phyloP scores from a whole-genome alignment of 2,888 invertebrate genomes.

The Blastobasis adustella region DNA sequence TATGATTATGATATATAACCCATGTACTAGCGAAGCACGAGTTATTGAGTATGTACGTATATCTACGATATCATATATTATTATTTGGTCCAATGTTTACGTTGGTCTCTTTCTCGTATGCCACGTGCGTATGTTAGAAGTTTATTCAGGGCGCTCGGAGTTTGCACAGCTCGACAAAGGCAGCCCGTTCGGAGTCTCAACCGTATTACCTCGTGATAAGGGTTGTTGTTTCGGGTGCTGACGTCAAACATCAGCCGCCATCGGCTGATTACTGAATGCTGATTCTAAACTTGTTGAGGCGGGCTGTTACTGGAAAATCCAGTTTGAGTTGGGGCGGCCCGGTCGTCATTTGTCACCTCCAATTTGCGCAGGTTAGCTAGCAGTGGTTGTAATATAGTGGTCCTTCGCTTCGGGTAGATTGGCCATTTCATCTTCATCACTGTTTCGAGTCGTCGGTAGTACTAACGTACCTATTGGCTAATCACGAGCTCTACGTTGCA shows the following conservation, averaged over 20 bases:
- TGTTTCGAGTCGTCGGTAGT: too few species aligned
- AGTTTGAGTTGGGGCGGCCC: conserved; percentile 3
- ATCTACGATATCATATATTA: too few species aligned
- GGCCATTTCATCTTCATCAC: too few species aligned
- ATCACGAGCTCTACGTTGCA: too few species aligned
- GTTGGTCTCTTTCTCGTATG: conserved; percentile 41
- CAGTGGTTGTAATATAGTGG: too few species aligned
- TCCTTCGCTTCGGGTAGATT: too few species aligned
- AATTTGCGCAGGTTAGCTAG: not conserved
- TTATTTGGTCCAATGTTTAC: conserved; percentile 23
- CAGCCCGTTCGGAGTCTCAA: conserved; percentile 17
- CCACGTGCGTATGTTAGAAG: conserved; percentile 37
- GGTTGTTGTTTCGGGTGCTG: not conserved
- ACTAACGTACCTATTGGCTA: too few species aligned
- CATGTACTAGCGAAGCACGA: too few species aligned
- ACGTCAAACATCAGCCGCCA: conserved; percentile 17
- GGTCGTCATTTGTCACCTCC: not conserved
- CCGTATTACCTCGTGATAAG: conserved; percentile 21
- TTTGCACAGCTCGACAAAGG: conserved; percentile 19
- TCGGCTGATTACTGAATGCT: conserved; percentile 33
- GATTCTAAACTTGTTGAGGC: conserved; percentile 19
- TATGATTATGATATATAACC: too few species aligned
- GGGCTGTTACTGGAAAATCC: conserved; percentile 1
- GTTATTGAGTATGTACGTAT: too few species aligned
- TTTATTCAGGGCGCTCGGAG: conserved; percentile 38